Percentiles rank a stretch among this genome's conserved stretches.
Evolutionary conservation across 23 tunicate species (phyloP).

Genomic region (Phallusia fumigata): DNA sequence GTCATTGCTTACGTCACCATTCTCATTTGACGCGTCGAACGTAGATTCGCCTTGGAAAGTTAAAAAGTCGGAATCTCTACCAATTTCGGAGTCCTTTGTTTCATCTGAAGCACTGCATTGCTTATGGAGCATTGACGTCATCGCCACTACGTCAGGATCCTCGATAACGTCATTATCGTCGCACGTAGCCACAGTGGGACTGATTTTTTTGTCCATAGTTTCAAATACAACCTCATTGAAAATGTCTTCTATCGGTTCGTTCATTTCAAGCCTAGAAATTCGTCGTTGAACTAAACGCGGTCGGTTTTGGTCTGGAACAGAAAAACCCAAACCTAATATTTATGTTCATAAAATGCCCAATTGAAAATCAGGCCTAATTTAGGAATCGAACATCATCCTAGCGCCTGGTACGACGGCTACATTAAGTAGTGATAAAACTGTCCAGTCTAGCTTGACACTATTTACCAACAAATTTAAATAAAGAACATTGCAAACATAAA

Average conservation of each 20-base stretch:
- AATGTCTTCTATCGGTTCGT: slow-evolving; percentile 93
- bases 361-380: too few species aligned
- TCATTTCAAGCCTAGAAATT: slow-evolving; percentile 74
- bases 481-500: too few species aligned
- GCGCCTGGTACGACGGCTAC: too few species aligned
- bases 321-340: too few species aligned
- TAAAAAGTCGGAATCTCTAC: not conserved
- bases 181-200: not conserved
- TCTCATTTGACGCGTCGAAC: not conserved
- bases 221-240: slow-evolving; percentile 72
- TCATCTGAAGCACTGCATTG: slow-evolving; percentile 1
- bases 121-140: slow-evolving; percentile 32
- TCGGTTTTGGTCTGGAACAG: not conserved
- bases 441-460: too few species aligned
- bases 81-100: not conserved
- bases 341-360: too few species aligned
- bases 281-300: slow-evolving; percentile 53
- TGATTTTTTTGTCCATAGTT: slow-evolving; percentile 42
- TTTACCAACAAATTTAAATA: too few species aligned
- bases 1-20: not conserved
- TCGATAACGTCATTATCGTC: slow-evolving; percentile 50
- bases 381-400: too few species aligned
- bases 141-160: slow-evolving; percentile 62
- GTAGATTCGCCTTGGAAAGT: not conserved
- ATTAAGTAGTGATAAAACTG: too few species aligned